Evolutionary conservation across 1,140 invertebrate species (phyloP), one percentile per base, ranked within the genome.

Genomic region (Venturia canescens): DNA sequence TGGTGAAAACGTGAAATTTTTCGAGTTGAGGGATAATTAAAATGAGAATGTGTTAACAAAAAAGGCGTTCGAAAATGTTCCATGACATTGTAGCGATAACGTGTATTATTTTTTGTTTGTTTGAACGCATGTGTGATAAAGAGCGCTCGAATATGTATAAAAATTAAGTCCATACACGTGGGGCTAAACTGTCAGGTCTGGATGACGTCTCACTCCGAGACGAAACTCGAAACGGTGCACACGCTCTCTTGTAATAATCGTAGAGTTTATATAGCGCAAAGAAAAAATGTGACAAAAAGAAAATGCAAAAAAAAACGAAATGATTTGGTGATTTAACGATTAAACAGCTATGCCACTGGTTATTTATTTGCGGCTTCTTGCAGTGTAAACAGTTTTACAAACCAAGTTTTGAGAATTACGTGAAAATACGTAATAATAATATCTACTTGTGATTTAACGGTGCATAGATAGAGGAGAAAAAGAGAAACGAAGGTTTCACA

Each of bases 81-180:
- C 89, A 90, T 89, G 88, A 90, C 87, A 89, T 88, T 87, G 88
- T 80, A 81, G 77, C 78, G 85, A 86, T 88, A 70, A 63, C 57
- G 76, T 77, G 86, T 83, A 82, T 84, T 82, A 84, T 86, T 82
- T 34, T 44, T 44, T 34, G 31, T 34, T 34, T 44, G 38, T 69
- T 34, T 27, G 76, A 72, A 60, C 81, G 86, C 79, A 85, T 84
- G 85, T 66, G 67, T 66, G 48, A 70, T 31, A 26, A 38, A 60
- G 50, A 34, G 15, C 34, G 29, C 72, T 71, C 83, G 83, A 72
- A 44, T 44, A 83, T 80, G 87, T 76, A 75, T 83, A 78, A 72
- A 83, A 74, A 82, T 76, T 83, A 70, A 67, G 63, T 67, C 63
- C 26, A 26, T 16, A 70, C 31, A 29, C 27, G 53, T 44, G 13